Evolutionary conservation across 2,797 vertebrate species (phyloP), one percentile per base, ranked within the genome.

Genomic region (Pelodytes ibericus): DNA sequence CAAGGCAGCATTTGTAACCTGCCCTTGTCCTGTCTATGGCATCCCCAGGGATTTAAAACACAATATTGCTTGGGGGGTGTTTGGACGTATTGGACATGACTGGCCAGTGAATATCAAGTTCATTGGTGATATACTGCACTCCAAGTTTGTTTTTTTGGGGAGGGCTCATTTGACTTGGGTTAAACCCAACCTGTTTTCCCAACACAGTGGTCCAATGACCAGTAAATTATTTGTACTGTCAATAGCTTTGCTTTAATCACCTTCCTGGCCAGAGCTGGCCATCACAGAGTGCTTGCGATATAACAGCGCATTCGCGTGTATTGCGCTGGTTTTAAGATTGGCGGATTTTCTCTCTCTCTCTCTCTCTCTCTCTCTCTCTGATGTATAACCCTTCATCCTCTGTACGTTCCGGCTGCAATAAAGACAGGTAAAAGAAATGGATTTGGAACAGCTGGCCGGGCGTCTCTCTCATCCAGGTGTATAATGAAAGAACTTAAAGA

Each of bases 401-500:
- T 41, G 64, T 47, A 72, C 63, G 65, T n/a, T 71, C 66, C 26
- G 41, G 59, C 56, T 66, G 68, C 65, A 66, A 66, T n/a, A n/a
- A n/a, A n/a, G n/a, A n/a, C n/a, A n/a, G n/a, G 67, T 72, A 78
- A 72, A 78, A 78, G 47, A 49, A 44, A 39, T 58, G 57, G 33
- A 29, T 67, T 66, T 70, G 27, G 69, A 78, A 78, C 75, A 78
- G 75, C 75, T 78, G 75, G 69, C 75, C 27, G 53, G 75, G 53
- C n/a, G 66, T 56, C 15, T 36, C 51, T 59, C 53, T 63, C 39
- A 57, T 78, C 62, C 75, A 78, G 75, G 75, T 78, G 75, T 78
- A 72, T 71, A 65, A 78, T 78, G 72, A 78, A 72, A 72, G 58
- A 65, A 67, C 69, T n/a, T 67, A 67, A 78, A 78, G 69, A 62